Evolutionary conservation across 1,140 invertebrate species (phyloP).

Genomic region (silkworm (Bombyx mori)): DNA sequence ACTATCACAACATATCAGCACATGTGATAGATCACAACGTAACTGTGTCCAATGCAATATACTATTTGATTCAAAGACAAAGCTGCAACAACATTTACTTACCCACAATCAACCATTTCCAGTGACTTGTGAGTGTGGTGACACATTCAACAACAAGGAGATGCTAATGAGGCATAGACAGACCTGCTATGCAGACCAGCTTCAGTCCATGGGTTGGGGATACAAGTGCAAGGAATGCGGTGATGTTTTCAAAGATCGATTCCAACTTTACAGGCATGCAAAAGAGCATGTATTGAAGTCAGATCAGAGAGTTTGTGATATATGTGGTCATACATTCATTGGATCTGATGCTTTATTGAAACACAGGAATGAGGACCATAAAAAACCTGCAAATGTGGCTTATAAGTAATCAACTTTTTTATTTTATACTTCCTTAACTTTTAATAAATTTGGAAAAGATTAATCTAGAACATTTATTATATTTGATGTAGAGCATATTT

Average conservation of each 20-base stretch:
- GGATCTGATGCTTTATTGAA: conserved; percentile 39
- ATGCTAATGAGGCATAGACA: conserved; percentile 34
- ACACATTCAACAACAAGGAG: conserved; percentile 35
- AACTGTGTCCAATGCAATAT: conserved; percentile 47
- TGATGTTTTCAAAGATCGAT: conserved; percentile 39
- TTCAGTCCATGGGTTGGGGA: conserved; percentile 32
- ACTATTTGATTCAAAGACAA: conserved; percentile 49
- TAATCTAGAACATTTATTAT: neutral
- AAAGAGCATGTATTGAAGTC: conserved; percentile 41
- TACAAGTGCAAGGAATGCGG: conserved; percentile 53
- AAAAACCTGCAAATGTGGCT: conserved; percentile 25
- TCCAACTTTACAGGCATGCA: conserved; percentile 47
- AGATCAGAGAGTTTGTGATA: conserved; percentile 44
- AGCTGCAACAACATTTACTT: conserved; percentile 40
- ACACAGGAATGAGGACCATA: conserved; percentile 43
- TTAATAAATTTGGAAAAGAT: neutral
- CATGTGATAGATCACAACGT: conserved; percentile 41
- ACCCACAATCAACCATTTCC: conserved; percentile 29
- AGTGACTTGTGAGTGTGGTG: conserved; percentile 44
- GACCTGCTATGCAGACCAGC: conserved; percentile 37
- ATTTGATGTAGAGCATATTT: too few species aligned
- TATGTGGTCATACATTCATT: conserved; percentile 46
- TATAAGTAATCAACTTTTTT: conserved; percentile 32
- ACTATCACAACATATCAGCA: conserved; percentile 44
- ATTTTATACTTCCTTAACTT: neutral